These are phyloP conservation scores for Drosophila aldrichi DNA, from an alignment of 2,888 invertebrate genomes.

Conservation along the genomic window DNA sequence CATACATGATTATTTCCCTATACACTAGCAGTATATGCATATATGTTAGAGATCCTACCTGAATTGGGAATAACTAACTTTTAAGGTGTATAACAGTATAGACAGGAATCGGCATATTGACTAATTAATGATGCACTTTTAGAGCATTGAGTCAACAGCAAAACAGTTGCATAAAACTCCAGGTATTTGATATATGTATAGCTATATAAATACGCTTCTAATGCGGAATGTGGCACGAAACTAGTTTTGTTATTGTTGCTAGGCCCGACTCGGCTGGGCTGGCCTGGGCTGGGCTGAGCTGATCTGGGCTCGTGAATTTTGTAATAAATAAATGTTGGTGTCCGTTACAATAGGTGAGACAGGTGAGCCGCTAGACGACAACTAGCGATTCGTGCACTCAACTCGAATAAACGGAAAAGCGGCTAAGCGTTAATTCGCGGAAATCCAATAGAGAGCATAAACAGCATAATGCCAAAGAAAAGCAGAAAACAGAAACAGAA, in stretches of 20 bases:
- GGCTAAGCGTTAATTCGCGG: slow-evolving; percentile 36
- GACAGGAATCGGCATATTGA: not conserved
- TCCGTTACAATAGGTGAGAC: slow-evolving; percentile 48
- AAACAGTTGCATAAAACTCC: not conserved
- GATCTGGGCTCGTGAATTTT: not conserved
- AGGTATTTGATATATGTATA: not conserved
- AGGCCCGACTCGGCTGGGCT: slow-evolving; percentile 8
- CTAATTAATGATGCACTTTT: not conserved
- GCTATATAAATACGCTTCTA: slow-evolving; percentile 36
- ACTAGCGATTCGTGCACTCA: slow-evolving; percentile 52
- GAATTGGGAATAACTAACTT: not conserved
- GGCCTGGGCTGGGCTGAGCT: too few species aligned
- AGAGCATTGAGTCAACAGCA: not conserved
- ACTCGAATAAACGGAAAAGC: slow-evolving; percentile 57
- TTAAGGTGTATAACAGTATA: not conserved
- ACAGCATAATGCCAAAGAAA: not conserved
- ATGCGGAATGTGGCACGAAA: slow-evolving; percentile 53
- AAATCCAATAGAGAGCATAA: slow-evolving; percentile 38
- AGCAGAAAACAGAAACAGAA: not conserved
- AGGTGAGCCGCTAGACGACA: slow-evolving; percentile 18
- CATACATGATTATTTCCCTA: not conserved
- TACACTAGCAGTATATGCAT: not conserved
- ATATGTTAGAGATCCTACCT: not conserved
- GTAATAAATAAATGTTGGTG: slow-evolving; percentile 9
- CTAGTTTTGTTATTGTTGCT: slow-evolving; percentile 54